Conservation (phyloP, 2,113 vertebrate species). For the Neofelis nebulosa region DNA sequence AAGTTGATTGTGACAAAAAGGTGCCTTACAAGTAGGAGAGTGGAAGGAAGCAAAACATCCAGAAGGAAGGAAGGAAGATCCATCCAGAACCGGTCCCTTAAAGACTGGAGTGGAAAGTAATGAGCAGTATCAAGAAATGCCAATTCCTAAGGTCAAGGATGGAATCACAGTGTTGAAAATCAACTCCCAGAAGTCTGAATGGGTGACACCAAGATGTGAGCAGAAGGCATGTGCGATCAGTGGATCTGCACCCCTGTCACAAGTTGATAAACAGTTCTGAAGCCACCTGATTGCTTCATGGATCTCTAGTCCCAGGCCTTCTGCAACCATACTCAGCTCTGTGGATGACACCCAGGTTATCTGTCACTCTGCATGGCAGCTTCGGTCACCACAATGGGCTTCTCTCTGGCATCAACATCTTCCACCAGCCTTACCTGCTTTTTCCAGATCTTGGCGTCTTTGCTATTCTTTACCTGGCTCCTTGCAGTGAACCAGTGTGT, state of each 20-base stretch:
- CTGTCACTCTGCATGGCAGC: neutral
- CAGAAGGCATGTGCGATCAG: neutral
- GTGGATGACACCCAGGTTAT: neutral
- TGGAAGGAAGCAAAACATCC: neutral
- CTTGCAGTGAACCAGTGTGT: neutral
- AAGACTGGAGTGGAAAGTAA: neutral
- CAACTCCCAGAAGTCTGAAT: neutral
- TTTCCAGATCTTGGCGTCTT: neutral
- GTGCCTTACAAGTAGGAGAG: neutral
- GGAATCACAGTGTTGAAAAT: neutral
- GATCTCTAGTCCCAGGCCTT: neutral
- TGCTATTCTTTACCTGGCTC: neutral
- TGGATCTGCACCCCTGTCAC: rapidly evolving
- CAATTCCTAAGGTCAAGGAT: neutral
- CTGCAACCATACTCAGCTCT: rapidly evolving
- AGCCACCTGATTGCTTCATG: neutral
- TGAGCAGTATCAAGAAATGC: neutral
- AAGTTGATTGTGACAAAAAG: neutral
- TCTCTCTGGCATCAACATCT: neutral
- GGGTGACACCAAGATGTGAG: neutral
- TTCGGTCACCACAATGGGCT: neutral
- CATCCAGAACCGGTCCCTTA: too few species aligned
- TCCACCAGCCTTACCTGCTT: neutral
- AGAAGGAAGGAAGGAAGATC: too few species aligned
- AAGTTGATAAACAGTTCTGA: neutral